Conservation (phyloP, 2,888 invertebrate species). For the Erannis defoliaria region DNA sequence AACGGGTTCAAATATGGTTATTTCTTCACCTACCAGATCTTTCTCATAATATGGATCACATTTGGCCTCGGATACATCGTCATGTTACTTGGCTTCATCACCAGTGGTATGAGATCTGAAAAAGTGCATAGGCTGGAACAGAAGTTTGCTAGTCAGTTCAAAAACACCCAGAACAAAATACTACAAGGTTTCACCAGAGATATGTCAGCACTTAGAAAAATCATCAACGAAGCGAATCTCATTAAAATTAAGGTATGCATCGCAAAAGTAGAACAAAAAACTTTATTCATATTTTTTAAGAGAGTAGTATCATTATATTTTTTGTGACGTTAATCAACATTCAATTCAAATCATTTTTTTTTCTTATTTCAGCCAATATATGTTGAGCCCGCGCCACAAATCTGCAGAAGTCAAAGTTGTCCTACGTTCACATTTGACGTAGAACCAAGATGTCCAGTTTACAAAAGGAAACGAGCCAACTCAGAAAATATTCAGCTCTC, state of each 20-base stretch:
- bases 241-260: conserved; percentile 91
- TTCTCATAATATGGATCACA: conserved; percentile 95
- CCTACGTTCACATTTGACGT: conserved; percentile 90
- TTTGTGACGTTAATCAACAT: neutral
- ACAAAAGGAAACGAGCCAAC: conserved; percentile 87
- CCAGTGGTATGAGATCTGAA: conserved; percentile 91
- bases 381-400: conserved; percentile 84
- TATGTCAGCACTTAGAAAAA: conserved; percentile 90
- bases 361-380: conserved; percentile 90
- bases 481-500: conserved; percentile 87
- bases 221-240: conserved; percentile 93
- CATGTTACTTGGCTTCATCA: conserved; percentile 95
- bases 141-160: conserved; percentile 91
- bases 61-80: conserved; percentile 96
- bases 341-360: neutral
- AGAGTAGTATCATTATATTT: neutral
- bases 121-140: conserved; percentile 91
- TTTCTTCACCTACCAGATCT: conserved; percentile 91
- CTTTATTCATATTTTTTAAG: too few species aligned
- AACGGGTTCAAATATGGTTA: conserved; percentile 87
- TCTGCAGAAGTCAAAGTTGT: conserved; percentile 88
- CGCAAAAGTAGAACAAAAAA: too few species aligned
- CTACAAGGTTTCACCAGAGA: conserved; percentile 92
- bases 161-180: conserved; percentile 92
- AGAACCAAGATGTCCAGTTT: conserved; percentile 77